A percentile compares a stretch with the other conserved stretches of the same genome.
These are phyloP conservation scores for Silurus glanis DNA, from an alignment of 2,113 vertebrate genomes.

Conservation along the genomic window DNA sequence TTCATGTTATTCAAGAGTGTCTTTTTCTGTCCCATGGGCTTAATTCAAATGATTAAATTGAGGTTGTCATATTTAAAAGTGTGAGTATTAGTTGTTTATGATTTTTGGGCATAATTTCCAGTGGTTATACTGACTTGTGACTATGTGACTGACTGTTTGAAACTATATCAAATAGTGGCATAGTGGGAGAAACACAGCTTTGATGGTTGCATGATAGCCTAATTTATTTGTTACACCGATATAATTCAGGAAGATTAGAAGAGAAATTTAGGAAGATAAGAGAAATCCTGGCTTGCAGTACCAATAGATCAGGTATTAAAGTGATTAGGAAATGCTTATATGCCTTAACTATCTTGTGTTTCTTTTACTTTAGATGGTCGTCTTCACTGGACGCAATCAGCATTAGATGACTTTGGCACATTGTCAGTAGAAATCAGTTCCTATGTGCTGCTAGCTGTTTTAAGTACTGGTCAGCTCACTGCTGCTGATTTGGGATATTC, in stretches of 20 bases:
- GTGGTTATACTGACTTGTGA: neutral
- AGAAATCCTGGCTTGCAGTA: neutral
- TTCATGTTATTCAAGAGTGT: too few relatives aligned
- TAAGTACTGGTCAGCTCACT: constrained; percentile 40
- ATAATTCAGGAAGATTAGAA: neutral
- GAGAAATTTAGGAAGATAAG: neutral
- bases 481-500: constrained; percentile 61
- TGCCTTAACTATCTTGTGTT: neutral
- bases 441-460: constrained; percentile 63
- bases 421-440: constrained; percentile 68
- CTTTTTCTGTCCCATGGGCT: too few relatives aligned
- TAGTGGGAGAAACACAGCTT: neutral
- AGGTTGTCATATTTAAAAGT: too few relatives aligned
- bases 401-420: constrained; percentile 45
- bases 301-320: neutral
- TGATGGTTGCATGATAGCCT: neutral
- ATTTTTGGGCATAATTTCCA: neutral
- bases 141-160: neutral
- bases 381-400: constrained; percentile 47
- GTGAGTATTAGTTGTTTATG: too few relatives aligned
- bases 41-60: too few relatives aligned
- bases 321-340: neutral
- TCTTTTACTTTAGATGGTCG: constrained; percentile 24
- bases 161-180: too few relatives aligned
- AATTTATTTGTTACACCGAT: neutral